Evolutionary conservation across 2,888 invertebrate genomes (phyloP).

Genomic region (Lymantria monacha): DNA sequence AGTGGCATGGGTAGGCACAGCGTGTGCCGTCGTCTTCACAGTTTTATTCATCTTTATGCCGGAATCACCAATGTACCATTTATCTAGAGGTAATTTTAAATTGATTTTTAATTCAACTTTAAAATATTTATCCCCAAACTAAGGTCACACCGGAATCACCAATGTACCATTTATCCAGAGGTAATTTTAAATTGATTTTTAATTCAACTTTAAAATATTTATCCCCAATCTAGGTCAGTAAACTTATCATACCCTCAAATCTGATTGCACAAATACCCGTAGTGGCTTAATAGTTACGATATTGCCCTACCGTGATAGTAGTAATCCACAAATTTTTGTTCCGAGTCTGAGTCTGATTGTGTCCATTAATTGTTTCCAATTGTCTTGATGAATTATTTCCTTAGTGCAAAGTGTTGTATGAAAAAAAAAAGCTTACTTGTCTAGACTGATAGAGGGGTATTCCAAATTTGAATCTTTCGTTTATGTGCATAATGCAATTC

Average conservation of each 20-base stretch:
- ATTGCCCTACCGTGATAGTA: background rate
- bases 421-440: background rate
- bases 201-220: too few relatives aligned
- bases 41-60: conserved; percentile 87
- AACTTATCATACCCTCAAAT: too few relatives aligned
- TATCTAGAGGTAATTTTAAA: conserved; percentile 76
- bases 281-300: too few relatives aligned
- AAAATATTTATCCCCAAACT: too few relatives aligned
- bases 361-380: background rate
- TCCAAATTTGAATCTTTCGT: too few relatives aligned
- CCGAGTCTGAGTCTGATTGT: background rate
- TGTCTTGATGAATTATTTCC: too few relatives aligned
- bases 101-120: background rate
- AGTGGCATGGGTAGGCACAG: conserved; percentile 85
- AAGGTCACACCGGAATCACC: conserved; percentile 96
- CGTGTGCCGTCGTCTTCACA: conserved; percentile 83
- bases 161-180: conserved; percentile 84
- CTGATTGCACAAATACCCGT: too few relatives aligned
- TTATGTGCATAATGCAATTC: too few relatives aligned
- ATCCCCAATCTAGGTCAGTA: too few relatives aligned
- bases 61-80: conserved; percentile 89
- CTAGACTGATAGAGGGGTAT: too few relatives aligned
- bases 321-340: background rate
- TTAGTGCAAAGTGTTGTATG: too few relatives aligned
- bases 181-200: conserved; percentile 44